Conservation (phyloP, 1,140 invertebrate species). For the Apocrypta bakeri region DNA sequence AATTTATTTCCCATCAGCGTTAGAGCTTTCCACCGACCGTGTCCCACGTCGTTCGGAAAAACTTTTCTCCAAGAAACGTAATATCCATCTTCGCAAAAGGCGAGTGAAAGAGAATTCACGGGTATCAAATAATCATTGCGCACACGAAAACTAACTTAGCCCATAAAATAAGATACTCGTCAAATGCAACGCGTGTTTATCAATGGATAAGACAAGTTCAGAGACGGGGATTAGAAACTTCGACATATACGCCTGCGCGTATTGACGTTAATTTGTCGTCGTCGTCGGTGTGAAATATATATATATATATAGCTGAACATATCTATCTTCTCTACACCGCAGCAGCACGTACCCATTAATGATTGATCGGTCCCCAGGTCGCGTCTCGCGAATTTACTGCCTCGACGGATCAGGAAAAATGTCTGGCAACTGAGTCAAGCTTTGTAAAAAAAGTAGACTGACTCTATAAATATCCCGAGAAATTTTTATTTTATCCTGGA, state of each 20-base stretch:
- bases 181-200: not conserved
- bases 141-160: not conserved
- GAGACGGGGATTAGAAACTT: not conserved
- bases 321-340: not conserved
- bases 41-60: too few relatives aligned
- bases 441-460: too few relatives aligned
- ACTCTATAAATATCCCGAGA: too few relatives aligned
- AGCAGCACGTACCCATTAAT: not conserved
- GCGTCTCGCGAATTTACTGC: slow-evolving; percentile 21
- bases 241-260: not conserved
- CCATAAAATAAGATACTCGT: slow-evolving; percentile 2
- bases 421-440: too few relatives aligned
- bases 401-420: slow-evolving; percentile 19
- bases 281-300: not conserved
- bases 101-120: not conserved
- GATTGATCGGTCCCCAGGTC: slow-evolving; percentile 16
- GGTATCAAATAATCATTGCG: slow-evolving; percentile 11
- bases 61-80: not conserved
- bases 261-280: slow-evolving; percentile 17
- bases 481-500: too few relatives aligned
- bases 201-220: not conserved
- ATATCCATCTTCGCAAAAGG: not conserved
- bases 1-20: too few relatives aligned
- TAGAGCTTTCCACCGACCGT: too few relatives aligned
- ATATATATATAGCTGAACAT: not conserved